Evolutionary conservation across 1,140 invertebrate species (phyloP), one percentile per base, ranked within the genome.

Genomic region (Anthonomus grandis): DNA sequence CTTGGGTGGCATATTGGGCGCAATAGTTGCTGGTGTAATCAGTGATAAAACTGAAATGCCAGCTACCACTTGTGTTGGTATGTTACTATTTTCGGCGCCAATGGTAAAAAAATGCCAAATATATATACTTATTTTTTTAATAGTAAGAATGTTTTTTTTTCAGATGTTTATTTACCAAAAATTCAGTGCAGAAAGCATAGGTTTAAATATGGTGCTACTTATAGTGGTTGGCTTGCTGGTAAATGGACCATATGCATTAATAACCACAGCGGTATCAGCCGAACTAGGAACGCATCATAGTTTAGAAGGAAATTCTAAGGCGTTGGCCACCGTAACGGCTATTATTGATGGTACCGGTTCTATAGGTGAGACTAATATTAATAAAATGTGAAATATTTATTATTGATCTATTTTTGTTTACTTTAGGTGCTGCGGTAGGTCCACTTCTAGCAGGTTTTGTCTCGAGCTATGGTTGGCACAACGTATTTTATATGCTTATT

Each of bases 311-410:
- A 93, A 93, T 77, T 77, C 91, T 0, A 91, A 89, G 74, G 95
- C 95, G 9, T 73, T 98, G 38, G 93, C 95, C 2, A 97, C 95
- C 1, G 95, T 98, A 0, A 94, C 95, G 10, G 91, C 95, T 8
- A 96, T 98, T 63, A 97, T 98, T 49, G 95, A 97, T 76, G 95
- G 95, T 25, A 97, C 93, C 4, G 94, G 94, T 0, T 95, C 91
- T 45, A 86, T 95, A 51, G 89, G 87, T 88, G 66, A 74, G 72
- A 48, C 6, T 51, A 39, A 51, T 13, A 39, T 44, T 53, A 13
- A 53, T n/a, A n/a, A n/a, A n/a, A n/a, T n/a, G n/a, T n/a, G n/a
- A n/a, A n/a, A n/a, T n/a, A n/a, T n/a, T n/a, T n/a, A n/a, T 53
- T 36, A 49, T 55, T 22, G 15, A 22, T 18, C 6, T 48, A 25